These are phyloP conservation scores for Dromius quadrimaculatus DNA, from an alignment of 2,888 invertebrate genomes.

Conservation along the genomic window DNA sequence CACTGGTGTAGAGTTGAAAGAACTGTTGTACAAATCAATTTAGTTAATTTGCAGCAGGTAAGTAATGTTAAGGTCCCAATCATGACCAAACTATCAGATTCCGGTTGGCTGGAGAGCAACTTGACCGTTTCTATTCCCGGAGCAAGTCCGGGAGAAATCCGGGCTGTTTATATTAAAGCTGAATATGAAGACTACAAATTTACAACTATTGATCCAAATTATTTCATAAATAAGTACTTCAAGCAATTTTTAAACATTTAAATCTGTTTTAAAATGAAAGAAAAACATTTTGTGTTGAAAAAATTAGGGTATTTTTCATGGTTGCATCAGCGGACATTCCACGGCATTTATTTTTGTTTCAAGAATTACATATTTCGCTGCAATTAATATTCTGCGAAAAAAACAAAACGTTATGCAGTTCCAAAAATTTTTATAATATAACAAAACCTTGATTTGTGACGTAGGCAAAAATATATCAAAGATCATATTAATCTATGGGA, in stretches of 20 bases:
- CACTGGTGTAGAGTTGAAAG: no score
- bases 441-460: no score
- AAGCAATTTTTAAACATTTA: no score
- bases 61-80: neutral
- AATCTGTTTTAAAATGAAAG: neutral
- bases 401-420: no score
- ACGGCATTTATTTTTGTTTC: constrained; percentile 43
- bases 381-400: constrained; percentile 43
- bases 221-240: no score
- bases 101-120: neutral
- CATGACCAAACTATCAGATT: neutral
- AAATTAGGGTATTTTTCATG: constrained; percentile 38
- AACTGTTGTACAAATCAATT: neutral
- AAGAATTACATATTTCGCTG: constrained; percentile 49
- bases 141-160: neutral
- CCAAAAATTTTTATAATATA: no score
- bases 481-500: no score
- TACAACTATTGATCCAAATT: no score
- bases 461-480: no score
- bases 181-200: no score
- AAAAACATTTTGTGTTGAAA: constrained; percentile 19
- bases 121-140: neutral
- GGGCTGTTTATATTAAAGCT: neutral
- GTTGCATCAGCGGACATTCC: constrained; percentile 32
- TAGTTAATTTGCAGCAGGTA: neutral